Conservation (phyloP, 2,888 invertebrate species). For the Lepidochrysops patricia region DNA sequence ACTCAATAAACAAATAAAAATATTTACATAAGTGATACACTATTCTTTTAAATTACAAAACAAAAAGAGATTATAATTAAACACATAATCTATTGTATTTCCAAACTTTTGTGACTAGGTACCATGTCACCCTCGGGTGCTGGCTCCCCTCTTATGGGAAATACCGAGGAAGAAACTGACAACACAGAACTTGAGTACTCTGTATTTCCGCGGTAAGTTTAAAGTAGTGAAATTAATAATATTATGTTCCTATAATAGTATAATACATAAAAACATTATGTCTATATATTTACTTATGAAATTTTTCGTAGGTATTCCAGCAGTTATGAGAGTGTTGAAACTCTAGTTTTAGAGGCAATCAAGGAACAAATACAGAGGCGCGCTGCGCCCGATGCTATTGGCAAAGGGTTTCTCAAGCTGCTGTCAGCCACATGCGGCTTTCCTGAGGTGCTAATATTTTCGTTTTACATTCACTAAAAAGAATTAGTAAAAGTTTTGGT, state of each 20-base stretch:
- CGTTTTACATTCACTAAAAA: not conserved
- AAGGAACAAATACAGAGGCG: conserved; percentile 90
- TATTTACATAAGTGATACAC: too few relatives aligned
- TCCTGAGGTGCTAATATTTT: conserved; percentile 74
- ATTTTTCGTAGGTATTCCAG: conserved; percentile 50
- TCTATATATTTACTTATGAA: too few relatives aligned
- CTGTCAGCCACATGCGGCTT: conserved; percentile 90
- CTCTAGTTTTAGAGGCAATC: conserved; percentile 88
- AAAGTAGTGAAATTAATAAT: too few relatives aligned
- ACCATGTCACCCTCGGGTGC: conserved; percentile 72
- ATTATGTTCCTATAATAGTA: too few relatives aligned
- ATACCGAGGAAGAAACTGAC: conserved; percentile 72
- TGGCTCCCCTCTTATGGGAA: conserved; percentile 67
- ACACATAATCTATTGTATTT: too few relatives aligned
- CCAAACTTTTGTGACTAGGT: conserved; percentile 40
- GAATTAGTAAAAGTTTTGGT: not conserved
- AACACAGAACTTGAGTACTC: conserved; percentile 73
- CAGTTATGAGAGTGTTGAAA: conserved; percentile 80
- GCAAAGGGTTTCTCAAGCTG: conserved; percentile 90
- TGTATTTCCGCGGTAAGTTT: conserved; percentile 61
- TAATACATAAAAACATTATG: too few relatives aligned
- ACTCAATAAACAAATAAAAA: too few relatives aligned
- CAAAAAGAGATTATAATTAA: too few relatives aligned
- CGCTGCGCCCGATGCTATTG: conserved; percentile 89
- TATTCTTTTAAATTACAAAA: too few relatives aligned